Conservation (phyloP, 2,888 invertebrate genomes). For the Chymomyza amoena region DNA sequence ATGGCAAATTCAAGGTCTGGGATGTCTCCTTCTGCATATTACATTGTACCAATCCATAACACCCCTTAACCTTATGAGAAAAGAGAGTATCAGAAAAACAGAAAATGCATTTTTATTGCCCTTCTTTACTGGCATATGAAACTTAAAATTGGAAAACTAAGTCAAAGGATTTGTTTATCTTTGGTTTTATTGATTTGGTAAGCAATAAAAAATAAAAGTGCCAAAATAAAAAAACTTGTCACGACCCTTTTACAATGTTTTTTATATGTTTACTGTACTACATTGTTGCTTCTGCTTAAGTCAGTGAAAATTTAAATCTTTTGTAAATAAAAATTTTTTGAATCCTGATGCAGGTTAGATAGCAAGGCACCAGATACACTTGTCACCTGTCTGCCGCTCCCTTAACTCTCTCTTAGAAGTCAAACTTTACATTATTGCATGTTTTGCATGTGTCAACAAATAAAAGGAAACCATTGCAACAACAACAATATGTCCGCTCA, state of each 20-base stretch:
- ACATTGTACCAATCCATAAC: background rate
- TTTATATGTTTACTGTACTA: slow-evolving; percentile 19
- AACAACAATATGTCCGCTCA: too few relatives aligned
- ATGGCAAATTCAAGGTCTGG: too few relatives aligned
- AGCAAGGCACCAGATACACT: background rate
- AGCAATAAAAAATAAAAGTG: slow-evolving; percentile 52
- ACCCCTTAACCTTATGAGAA: background rate
- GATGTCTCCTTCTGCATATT: too few relatives aligned
- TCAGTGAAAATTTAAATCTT: slow-evolving; percentile 59
- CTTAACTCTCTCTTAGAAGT: background rate
- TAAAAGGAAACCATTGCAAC: background rate
- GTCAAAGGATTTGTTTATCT: slow-evolving; percentile 7
- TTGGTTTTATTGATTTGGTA: slow-evolving; percentile 56
- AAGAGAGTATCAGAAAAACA: slow-evolving; percentile 19
- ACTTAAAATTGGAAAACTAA: slow-evolving; percentile 41
- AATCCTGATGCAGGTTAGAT: slow-evolving; percentile 25
- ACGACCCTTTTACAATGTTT: slow-evolving; percentile 53
- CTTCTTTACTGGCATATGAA: slow-evolving; percentile 28
- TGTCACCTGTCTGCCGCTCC: background rate
- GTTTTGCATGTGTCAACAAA: background rate
- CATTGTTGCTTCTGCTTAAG: slow-evolving; percentile 48
- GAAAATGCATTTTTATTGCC: slow-evolving; percentile 57
- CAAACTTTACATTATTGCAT: slow-evolving; percentile 21
- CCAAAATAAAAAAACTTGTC: slow-evolving; percentile 41
- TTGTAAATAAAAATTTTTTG: slow-evolving; percentile 68